Percentiles rank a stretch among this genome's conserved stretches.
Evolutionary conservation across 2,113 vertebrate genomes (phyloP).

Genomic region (Apistogramma diplotaenia): DNA sequence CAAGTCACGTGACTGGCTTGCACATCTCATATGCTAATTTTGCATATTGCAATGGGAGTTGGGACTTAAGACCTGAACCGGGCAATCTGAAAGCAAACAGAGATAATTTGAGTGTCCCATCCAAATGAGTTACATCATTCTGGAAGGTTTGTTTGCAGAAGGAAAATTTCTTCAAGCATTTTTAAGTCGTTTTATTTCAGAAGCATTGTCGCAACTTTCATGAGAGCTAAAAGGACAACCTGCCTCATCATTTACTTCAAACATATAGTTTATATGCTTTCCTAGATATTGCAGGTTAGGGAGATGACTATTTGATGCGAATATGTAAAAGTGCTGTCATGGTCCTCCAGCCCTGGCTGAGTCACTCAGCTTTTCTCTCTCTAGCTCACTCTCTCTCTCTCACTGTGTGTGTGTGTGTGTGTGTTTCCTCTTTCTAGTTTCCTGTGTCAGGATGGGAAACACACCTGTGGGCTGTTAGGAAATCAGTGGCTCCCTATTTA

Average conservation of each 20-base stretch:
- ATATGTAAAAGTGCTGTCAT: neutral
- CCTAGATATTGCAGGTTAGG: neutral
- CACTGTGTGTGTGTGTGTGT: too few species aligned
- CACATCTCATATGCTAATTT: slow-evolving; percentile 29
- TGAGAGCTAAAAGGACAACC: neutral
- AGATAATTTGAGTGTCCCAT: slow-evolving; percentile 7
- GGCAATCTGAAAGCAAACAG: slow-evolving; percentile 30
- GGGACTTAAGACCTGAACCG: slow-evolving; percentile 12
- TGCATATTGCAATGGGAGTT: slow-evolving; percentile 40
- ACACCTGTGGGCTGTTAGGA: too few species aligned
- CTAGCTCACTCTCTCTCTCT: too few species aligned
- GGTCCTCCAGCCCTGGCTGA: too few species aligned
- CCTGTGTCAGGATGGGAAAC: too few species aligned
- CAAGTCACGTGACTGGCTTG: slow-evolving; percentile 13
- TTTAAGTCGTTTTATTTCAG: neutral
- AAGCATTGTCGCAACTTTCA: neutral
- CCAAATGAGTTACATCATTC: neutral
- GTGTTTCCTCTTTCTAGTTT: too few species aligned
- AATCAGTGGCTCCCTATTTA: too few species aligned
- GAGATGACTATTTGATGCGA: neutral
- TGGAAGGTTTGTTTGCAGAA: neutral
- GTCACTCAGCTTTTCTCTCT: too few species aligned
- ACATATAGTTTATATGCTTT: neutral
- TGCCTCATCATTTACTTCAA: neutral
- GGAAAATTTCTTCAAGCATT: neutral